Evolutionary conservation across 2,888 invertebrate genomes (phyloP).

Genomic region (Venustoraphidia nigricollis): DNA sequence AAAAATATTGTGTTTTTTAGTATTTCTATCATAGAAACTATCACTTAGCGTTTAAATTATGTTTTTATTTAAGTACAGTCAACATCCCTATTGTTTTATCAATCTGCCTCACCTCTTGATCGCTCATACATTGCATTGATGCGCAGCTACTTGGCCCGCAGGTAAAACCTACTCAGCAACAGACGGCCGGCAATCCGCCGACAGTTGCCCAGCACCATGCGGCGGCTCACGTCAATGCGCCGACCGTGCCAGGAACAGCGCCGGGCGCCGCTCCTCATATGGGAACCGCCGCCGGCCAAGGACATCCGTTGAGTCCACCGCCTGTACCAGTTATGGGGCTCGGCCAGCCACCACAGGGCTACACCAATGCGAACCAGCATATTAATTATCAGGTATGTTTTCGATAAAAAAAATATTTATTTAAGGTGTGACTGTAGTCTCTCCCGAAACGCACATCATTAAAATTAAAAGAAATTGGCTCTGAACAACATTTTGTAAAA

Average conservation of each 20-base stretch:
- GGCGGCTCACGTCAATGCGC: constrained; percentile 8
- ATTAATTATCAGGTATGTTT: constrained; percentile 52
- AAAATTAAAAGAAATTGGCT: too few relatives aligned
- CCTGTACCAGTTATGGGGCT: constrained; percentile 37
- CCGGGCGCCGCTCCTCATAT: constrained; percentile 24
- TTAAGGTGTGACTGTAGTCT: too few relatives aligned
- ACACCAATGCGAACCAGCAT: constrained; percentile 35
- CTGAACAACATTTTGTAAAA: too few relatives aligned
- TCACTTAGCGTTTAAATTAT: too few relatives aligned
- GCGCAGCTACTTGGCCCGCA: constrained; percentile 33
- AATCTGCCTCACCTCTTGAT: constrained; percentile 1
- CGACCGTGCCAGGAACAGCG: constrained; percentile 23
- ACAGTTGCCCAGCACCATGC: constrained; percentile 13
- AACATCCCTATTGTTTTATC: constrained; percentile 1
- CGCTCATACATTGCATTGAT: constrained; percentile 30
- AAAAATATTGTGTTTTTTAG: too few relatives aligned
- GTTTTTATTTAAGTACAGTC: too few relatives aligned
- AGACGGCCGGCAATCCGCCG: constrained; percentile 28
- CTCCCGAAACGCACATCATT: too few relatives aligned
- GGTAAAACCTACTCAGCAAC: constrained; percentile 75
- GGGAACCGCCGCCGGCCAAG: constrained; percentile 14
- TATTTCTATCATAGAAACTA: too few relatives aligned
- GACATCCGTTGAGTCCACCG: constrained; percentile 40
- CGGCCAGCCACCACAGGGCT: constrained; percentile 37
- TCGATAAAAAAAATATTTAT: neutral